Conservation (phyloP, 2,797 vertebrate species). For the Pampus argenteus region DNA sequence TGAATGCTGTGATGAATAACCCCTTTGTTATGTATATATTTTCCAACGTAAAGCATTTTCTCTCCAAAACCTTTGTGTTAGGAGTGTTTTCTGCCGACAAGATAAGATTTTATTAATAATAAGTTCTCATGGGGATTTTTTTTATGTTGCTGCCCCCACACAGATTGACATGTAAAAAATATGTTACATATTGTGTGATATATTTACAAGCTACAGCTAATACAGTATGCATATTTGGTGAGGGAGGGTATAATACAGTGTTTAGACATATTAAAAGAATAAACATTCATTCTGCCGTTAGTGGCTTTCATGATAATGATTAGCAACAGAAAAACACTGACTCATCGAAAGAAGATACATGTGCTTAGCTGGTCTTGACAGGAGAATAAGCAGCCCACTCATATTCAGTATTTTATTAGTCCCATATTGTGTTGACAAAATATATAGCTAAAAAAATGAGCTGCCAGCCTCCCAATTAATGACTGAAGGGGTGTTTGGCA, state of each 20-base stretch:
- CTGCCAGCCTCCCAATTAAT: not conserved
- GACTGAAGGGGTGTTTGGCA: not conserved
- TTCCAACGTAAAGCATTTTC: constrained; percentile 22
- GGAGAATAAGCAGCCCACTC: not conserved
- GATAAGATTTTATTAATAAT: constrained; percentile 35
- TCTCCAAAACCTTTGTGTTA: constrained; percentile 8
- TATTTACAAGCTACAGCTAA: constrained; percentile 16
- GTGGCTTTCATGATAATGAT: constrained; percentile 25
- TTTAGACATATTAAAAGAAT: constrained; percentile 1
- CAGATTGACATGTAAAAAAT: constrained; percentile 31
- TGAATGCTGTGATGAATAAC: constrained; percentile 26
- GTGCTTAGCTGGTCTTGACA: not conserved
- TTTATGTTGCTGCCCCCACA: constrained; percentile 10
- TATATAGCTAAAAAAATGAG: not conserved
- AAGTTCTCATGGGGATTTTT: constrained; percentile 9
- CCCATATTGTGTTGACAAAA: not conserved
- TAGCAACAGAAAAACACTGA: constrained; percentile 6
- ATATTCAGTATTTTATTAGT: constrained; percentile 3
- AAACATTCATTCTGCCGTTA: not conserved
- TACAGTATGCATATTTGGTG: not conserved
- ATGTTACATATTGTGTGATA: constrained; percentile 9
- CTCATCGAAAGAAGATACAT: constrained; percentile 7
- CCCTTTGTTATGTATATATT: constrained; percentile 13
- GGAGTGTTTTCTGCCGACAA: constrained; percentile 29
- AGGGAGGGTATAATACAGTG: not conserved